Evolutionary conservation across 2,113 vertebrate species (phyloP), one percentile per base, ranked within the genome.

Genomic region (Piprites chloris): DNA sequence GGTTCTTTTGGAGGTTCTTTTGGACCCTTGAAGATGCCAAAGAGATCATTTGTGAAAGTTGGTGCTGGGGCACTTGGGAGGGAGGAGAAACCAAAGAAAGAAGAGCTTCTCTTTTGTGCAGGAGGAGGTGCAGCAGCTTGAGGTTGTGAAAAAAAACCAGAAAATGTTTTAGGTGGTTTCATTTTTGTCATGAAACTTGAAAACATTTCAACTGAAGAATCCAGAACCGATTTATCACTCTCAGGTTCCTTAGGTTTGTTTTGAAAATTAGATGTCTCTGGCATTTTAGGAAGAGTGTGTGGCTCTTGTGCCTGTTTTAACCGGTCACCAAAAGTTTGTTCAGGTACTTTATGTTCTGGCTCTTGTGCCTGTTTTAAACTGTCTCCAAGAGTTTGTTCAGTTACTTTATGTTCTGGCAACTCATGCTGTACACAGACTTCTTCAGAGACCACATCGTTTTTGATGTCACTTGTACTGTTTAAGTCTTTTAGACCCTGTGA

Each of bases 171-270:
- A 65, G 97, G 98, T 18, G 98, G 96, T 87, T 98, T 98, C 97
- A 99, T 97, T 96, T 98, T 99, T 58, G 98, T 98, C 97, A 99
- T 97, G 84, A 99, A 99, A 46, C 98, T 98, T 91, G 99, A 98
- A 96, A 99, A 97, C 87, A 98, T 97, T 94, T 99, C 99, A 93
- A 98, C 97, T 65, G 99, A 98, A 80, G 98, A 98, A 72, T 98
- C 98, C 68, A 98, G 84, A 15, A 98, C 85, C 0, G 98, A 97
- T 93, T 98, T 99, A 20, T 99, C 98, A 87, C 91, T 75, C 66
- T 98, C 97, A 47, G 96, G 56, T 80, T 95, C 96, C 77, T 96
- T 97, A 59, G 97, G 96, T 76, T 74, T 94, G 63, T 50, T 96
- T 81, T 97, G 96, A 27, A 85, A 35, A 58, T 67, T 28, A 37